phyloP scores from a whole-genome alignment of 2,113 vertebrate species.

The Pontoporia blainvillei region DNA sequence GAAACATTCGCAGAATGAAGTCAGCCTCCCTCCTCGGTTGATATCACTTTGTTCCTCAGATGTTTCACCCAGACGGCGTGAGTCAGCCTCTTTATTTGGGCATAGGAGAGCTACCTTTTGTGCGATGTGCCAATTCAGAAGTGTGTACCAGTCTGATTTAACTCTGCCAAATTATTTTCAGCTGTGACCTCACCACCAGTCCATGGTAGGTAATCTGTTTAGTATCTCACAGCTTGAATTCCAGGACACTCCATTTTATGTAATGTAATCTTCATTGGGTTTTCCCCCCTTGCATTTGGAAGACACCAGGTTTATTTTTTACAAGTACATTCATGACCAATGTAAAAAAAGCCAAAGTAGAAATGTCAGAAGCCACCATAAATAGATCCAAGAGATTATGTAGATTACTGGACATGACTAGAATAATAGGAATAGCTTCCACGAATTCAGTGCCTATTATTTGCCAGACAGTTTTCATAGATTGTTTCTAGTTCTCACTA shows the following conservation, averaged over 20 bases:
- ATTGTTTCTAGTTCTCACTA: neutral
- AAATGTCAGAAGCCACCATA: slow-evolving; percentile 10
- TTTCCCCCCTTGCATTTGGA: neutral
- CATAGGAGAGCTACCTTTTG: slow-evolving; percentile 53
- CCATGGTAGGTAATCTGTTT: slow-evolving; percentile 3
- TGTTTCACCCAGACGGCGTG: slow-evolving; percentile 47
- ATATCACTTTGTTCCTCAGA: slow-evolving; percentile 53
- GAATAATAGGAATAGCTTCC: neutral
- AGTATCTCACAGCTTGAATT: slow-evolving; percentile 7
- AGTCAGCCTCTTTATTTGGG: slow-evolving; percentile 67
- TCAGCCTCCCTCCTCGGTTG: slow-evolving; percentile 54
- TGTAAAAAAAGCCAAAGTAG: neutral
- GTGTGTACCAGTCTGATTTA: slow-evolving; percentile 41
- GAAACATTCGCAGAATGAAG: slow-evolving; percentile 58
- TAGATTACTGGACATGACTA: neutral
- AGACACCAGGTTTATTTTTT: slow-evolving; percentile 10
- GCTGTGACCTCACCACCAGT: slow-evolving; percentile 53
- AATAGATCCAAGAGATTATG: slow-evolving; percentile 19
- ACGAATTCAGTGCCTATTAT: neutral
- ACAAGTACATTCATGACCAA: neutral
- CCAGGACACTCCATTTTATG: neutral
- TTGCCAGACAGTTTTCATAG: neutral
- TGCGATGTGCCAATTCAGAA: slow-evolving; percentile 43
- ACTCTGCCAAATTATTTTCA: slow-evolving; percentile 42
- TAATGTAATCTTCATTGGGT: neutral